Conservation (phyloP, 2,888 invertebrate species). For the Acanthosepion pharaonis region DNA sequence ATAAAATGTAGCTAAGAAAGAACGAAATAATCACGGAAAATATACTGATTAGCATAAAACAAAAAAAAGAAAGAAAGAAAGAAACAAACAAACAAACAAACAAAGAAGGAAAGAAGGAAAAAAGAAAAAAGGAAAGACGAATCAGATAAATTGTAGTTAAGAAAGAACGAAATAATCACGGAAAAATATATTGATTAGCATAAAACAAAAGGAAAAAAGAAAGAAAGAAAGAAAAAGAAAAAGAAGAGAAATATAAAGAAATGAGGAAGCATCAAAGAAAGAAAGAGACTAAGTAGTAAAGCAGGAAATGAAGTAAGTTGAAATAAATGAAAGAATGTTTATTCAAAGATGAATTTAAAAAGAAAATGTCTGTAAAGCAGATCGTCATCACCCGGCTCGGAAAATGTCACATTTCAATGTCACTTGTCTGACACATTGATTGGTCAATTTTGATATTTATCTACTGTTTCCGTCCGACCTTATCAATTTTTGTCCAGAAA, state of each 20-base stretch:
- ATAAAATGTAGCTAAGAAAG: neutral
- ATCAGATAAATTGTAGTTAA: too few species aligned
- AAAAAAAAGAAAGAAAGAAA: too few species aligned
- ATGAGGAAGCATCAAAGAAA: too few species aligned
- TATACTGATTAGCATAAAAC: too few species aligned
- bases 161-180: too few species aligned
- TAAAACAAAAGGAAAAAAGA: too few species aligned
- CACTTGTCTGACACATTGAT: neutral
- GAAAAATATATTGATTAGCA: too few species aligned
- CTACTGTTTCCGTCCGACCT: neutral
- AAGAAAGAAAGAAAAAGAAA: too few species aligned
- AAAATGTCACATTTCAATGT: neutral
- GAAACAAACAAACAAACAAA: too few species aligned
- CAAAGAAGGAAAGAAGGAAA: neutral
- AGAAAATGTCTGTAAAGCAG: neutral
- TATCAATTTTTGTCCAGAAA: neutral
- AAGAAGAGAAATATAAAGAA: too few species aligned
- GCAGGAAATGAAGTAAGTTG: neutral
- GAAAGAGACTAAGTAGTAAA: neutral
- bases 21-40: too few species aligned
- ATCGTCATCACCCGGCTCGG: neutral
- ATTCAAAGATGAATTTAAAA: neutral
- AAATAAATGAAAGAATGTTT: neutral
- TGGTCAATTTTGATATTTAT: slow-evolving; percentile 10
- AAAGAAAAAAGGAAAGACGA: neutral